phyloP scores from a whole-genome alignment of 2,888 invertebrate genomes.

The Xanthostigma xanthostigma region DNA sequence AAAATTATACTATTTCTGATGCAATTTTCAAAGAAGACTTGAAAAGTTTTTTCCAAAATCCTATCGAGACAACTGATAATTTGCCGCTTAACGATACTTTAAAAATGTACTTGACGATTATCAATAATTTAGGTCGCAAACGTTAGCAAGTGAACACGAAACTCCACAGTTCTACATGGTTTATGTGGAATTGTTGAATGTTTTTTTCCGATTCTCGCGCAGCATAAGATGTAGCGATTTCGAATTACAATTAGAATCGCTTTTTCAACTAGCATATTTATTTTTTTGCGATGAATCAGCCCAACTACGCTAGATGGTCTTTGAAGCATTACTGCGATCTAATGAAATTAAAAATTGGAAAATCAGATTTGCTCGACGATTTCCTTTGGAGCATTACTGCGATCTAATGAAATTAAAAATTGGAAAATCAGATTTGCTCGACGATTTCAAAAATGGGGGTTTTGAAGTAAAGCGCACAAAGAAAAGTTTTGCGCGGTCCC shows the following conservation, averaged over 20 bases:
- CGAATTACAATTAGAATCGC: not conserved
- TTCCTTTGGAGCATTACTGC: constrained; percentile 12
- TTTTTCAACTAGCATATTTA: constrained; percentile 10
- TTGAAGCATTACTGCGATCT: constrained; percentile 15
- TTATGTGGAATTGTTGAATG: not conserved
- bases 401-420: constrained; percentile 14
- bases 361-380: constrained; percentile 12
- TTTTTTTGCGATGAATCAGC: constrained; percentile 15
- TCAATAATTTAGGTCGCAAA: constrained; percentile 8
- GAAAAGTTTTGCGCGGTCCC: constrained; percentile 1
- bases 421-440: constrained; percentile 14
- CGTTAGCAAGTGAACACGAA: no score
- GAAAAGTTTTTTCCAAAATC: no score
- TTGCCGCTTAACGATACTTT: no score
- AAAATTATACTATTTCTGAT: no score
- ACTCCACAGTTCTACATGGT: constrained; percentile 2
- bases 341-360: constrained; percentile 12
- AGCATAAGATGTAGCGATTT: not conserved
- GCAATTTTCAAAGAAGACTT: no score
- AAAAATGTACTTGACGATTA: not conserved
- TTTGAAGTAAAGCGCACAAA: not conserved
- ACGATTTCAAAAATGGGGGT: constrained; percentile 1
- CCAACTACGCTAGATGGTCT: constrained; percentile 10
- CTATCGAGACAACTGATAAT: no score
- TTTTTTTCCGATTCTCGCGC: not conserved